Conservation (phyloP, 2,888 invertebrate genomes). For the Ctena decussata region DNA sequence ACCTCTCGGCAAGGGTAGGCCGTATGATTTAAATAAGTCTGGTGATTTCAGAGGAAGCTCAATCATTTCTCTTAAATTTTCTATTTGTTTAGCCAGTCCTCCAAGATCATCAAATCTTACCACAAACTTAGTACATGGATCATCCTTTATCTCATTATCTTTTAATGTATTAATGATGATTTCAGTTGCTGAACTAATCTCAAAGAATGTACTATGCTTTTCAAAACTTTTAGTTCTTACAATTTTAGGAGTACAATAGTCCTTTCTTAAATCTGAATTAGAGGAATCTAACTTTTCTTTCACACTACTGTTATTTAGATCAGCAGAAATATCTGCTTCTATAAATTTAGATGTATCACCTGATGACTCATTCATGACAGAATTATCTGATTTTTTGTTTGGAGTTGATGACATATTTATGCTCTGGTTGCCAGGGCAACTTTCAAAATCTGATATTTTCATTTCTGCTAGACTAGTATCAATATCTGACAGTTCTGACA, state of each 20-base stretch:
- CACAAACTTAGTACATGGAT: neutral
- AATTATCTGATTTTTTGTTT: neutral
- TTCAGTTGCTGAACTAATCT: constrained; percentile 59
- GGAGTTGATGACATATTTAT: constrained; percentile 18
- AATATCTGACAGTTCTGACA: constrained; percentile 32
- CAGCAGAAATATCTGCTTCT: neutral
- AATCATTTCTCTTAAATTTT: constrained; percentile 72
- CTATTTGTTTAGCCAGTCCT: constrained; percentile 77
- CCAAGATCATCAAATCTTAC: constrained; percentile 71
- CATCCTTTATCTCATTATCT: neutral
- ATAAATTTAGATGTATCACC: too few species aligned
- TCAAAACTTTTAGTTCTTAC: neutral
- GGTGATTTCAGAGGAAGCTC: constrained; percentile 75
- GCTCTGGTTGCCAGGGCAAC: neutral
- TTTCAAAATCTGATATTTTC: neutral
- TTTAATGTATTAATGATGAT: constrained; percentile 35
- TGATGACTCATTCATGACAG: neutral
- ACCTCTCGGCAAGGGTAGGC: constrained; percentile 89
- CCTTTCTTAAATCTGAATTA: neutral
- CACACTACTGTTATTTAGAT: neutral
- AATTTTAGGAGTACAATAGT: constrained; percentile 33
- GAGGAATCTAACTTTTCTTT: neutral
- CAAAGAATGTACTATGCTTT: constrained; percentile 45
- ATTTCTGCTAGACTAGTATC: neutral
- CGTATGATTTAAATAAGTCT: constrained; percentile 73